A percentile compares a stretch with the other conserved stretches of the same genome.
Evolutionary conservation across 2,888 invertebrate species (phyloP).

Genomic region (Ommatoiulus sabulosus): DNA sequence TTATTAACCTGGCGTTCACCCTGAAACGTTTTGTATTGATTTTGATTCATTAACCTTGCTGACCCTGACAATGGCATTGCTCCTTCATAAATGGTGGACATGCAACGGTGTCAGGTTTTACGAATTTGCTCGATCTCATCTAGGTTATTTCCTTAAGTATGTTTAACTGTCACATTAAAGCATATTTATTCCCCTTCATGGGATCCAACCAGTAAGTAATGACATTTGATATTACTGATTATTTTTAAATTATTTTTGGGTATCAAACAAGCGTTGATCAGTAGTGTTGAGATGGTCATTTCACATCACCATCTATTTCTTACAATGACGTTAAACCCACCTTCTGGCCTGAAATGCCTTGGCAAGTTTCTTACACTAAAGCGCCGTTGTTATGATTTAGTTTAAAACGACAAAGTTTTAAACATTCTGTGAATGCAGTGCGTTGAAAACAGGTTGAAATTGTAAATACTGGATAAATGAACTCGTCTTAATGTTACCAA

Average conservation of each 20-base stretch:
- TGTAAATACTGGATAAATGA: too few species aligned
- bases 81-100: background rate
- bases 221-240: too few species aligned
- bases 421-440: background rate
- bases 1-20: constrained; percentile 12
- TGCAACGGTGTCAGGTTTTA: background rate
- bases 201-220: too few species aligned
- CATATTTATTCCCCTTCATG: too few species aligned
- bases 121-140: background rate
- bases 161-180: too few species aligned
- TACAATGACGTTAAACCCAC: too few species aligned
- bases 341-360: background rate
- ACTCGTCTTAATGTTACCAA: too few species aligned
- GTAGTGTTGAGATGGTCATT: too few species aligned
- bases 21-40: constrained; percentile 6
- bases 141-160: background rate
- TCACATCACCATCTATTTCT: too few species aligned
- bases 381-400: background rate
- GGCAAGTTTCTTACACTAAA: background rate
- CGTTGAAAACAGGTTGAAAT: background rate
- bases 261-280: too few species aligned
- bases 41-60: constrained; percentile 2
- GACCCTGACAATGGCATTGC: constrained; percentile 35
- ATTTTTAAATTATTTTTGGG: too few species aligned
- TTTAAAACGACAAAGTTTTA: background rate